Percentiles rank a stretch among this genome's conserved stretches.
Conservation (phyloP, 2,797 vertebrate genomes). For the Lepus townsendii region DNA sequence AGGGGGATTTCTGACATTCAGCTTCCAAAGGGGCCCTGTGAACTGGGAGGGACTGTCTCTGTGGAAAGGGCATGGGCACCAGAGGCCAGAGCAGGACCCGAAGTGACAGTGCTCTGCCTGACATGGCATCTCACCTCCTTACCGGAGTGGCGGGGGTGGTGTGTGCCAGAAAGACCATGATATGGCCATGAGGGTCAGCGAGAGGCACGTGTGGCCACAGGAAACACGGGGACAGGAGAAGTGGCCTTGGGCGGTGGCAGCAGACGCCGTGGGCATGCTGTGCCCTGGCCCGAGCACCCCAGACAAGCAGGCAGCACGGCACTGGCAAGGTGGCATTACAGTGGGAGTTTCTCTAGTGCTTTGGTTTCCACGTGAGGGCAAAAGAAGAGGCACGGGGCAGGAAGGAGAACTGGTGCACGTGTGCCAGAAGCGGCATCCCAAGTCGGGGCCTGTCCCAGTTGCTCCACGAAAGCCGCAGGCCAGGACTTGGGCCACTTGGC, state of each 20-base stretch:
- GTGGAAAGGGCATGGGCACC: not conserved
- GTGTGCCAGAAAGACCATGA: not conserved
- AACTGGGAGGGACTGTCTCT: not conserved
- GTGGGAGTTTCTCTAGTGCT: not conserved
- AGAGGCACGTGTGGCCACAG: not conserved
- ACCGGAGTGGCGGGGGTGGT: not conserved
- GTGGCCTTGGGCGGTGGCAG: not conserved
- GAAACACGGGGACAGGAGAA: not conserved
- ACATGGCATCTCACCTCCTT: not conserved
- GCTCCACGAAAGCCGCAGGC: not conserved
- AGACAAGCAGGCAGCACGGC: no score
- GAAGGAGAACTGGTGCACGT: not conserved
- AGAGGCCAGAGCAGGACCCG: not conserved
- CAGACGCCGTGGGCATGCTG: not conserved
- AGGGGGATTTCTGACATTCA: conserved; percentile 48
- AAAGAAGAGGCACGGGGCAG: not conserved
- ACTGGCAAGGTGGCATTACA: no score
- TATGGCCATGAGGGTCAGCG: not conserved
- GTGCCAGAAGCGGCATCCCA: not conserved
- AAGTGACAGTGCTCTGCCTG: not conserved
- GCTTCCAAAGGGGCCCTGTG: conserved; percentile 7
- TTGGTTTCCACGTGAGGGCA: not conserved
- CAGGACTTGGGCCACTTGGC: not conserved
- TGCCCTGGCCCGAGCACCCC: not conserved
- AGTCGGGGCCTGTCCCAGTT: not conserved